phyloP scores from a whole-genome alignment of 1,140 invertebrate species.

The Cryptotermes secundus region DNA sequence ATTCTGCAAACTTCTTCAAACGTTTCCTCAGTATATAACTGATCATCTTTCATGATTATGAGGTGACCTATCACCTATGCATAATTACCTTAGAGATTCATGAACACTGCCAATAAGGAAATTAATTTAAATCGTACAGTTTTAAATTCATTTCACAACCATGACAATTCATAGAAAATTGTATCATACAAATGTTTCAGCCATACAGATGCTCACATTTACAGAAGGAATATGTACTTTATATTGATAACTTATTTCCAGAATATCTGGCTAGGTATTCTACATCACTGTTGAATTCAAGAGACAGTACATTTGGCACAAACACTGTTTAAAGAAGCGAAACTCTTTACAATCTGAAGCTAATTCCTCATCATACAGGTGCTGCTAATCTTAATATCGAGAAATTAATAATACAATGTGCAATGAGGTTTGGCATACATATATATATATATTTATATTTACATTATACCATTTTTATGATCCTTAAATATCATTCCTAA shows the following conservation, averaged over 20 bases:
- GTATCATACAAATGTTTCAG: not conserved
- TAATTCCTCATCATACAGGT: not conserved
- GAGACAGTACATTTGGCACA: not conserved
- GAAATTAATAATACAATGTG: not conserved
- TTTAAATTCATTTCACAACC: constrained; percentile 10
- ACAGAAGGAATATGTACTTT: not conserved
- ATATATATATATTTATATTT: not conserved
- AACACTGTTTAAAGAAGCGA: not conserved
- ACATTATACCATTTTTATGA: not conserved
- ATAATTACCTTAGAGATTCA: not conserved
- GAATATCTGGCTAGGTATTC: not conserved
- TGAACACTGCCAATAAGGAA: not conserved
- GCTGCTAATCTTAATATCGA: not conserved
- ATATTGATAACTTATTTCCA: not conserved
- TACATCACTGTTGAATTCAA: not conserved
- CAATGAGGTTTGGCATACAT: not conserved
- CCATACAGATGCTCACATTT: not conserved
- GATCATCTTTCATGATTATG: not conserved
- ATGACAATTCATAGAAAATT: not conserved
- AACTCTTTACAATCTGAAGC: not conserved
- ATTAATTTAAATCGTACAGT: not conserved
- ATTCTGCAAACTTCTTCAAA: not conserved
- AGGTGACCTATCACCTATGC: not conserved
- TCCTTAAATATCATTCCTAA: not conserved
- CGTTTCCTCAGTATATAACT: not conserved